Evolutionary conservation across 2,113 vertebrate species (phyloP).

Genomic region (Gallinago undulata): DNA sequence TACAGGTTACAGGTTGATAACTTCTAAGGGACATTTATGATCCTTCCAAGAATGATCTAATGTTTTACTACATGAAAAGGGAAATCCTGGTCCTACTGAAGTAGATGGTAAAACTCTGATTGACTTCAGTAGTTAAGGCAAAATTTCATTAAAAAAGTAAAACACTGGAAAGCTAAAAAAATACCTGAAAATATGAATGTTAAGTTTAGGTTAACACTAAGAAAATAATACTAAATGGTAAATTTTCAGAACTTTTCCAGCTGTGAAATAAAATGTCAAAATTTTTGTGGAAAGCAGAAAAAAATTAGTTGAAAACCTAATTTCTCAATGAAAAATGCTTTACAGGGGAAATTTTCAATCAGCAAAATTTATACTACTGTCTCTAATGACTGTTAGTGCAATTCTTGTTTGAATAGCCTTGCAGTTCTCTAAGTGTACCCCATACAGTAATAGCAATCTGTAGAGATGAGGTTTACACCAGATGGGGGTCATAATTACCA

Average conservation of each 20-base stretch:
- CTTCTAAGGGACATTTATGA: not conserved
- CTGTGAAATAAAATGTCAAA: conserved; percentile 28
- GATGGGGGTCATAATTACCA: not conserved
- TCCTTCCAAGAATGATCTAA: not conserved
- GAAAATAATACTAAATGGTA: conserved; percentile 21
- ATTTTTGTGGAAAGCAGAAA: not conserved
- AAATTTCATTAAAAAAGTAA: not conserved
- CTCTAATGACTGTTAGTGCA: not conserved
- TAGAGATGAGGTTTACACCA: not conserved
- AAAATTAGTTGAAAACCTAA: not conserved
- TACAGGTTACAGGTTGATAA: not conserved
- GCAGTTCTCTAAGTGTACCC: not conserved
- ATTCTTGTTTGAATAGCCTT: not conserved
- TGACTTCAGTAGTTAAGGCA: not conserved
- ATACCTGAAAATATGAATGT: not conserved
- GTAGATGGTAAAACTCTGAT: not conserved
- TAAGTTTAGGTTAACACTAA: conserved; percentile 25
- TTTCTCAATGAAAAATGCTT: not conserved
- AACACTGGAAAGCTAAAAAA: conserved; percentile 18
- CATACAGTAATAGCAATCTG: not conserved
- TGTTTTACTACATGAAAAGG: not conserved
- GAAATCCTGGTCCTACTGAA: not conserved
- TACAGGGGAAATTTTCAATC: not conserved
- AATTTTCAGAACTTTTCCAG: conserved; percentile 26
- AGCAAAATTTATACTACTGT: not conserved